Conservation (phyloP, 2,888 invertebrate species). For the Calameuta pallipes region DNA sequence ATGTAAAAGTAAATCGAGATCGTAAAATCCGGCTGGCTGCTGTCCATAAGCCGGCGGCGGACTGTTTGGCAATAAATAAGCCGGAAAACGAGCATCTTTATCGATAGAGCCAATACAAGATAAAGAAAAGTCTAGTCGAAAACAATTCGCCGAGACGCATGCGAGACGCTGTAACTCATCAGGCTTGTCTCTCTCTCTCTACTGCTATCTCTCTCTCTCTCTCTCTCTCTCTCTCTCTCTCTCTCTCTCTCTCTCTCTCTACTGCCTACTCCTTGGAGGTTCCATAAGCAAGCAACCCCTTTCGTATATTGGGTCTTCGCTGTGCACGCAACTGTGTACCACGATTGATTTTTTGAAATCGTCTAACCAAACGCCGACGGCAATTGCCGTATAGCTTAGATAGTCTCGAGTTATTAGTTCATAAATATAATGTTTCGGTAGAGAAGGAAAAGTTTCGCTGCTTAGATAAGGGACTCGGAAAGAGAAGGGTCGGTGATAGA, state of each 20-base stretch:
- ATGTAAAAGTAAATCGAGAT: conserved; percentile 10
- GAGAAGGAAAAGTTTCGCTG: no score
- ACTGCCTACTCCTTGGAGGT: no score
- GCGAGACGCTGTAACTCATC: conserved; percentile 39
- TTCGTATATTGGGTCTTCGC: no score
- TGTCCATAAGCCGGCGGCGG: background rate
- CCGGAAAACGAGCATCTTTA: conserved; percentile 8
- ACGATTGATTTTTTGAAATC: no score
- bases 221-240: no score
- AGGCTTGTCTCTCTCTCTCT: conserved; percentile 6
- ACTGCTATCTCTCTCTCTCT: no score
- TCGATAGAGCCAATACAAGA: conserved; percentile 19
- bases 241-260: no score
- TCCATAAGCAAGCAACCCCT: no score
- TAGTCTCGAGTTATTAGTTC: conserved; percentile 21
- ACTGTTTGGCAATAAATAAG: conserved; percentile 33
- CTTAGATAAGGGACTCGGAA: conserved; percentile 12
- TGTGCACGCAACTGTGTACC: no score
- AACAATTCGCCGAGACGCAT: conserved; percentile 41
- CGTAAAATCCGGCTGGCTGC: background rate
- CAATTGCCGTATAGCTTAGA: background rate
- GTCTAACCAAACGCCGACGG: no score
- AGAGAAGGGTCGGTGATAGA: conserved; percentile 8
- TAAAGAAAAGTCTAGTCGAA: conserved; percentile 44
- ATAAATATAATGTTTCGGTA: conserved; percentile 11